A percentile compares a stretch with the other conserved stretches of the same genome.
These are phyloP conservation scores for Spizaetus ornatus DNA, from an alignment of 2,113 vertebrate species.

Conservation along the genomic window DNA sequence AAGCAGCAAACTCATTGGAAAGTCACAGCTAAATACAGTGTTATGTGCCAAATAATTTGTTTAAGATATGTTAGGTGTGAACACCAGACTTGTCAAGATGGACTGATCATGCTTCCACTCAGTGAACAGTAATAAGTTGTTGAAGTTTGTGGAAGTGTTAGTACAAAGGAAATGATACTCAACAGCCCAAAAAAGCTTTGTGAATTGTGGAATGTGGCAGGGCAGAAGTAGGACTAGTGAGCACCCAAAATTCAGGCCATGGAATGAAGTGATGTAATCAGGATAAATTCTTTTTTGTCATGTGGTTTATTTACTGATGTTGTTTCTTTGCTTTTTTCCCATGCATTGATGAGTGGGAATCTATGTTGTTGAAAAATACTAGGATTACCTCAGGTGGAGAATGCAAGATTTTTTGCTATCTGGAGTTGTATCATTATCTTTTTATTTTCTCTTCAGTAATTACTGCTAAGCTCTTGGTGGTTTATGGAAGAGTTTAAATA, in stretches of 20 bases:
- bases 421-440: not conserved
- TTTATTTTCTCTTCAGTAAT: conserved; percentile 13
- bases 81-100: not conserved
- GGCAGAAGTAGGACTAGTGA: not conserved
- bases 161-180: not conserved
- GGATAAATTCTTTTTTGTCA: not conserved
- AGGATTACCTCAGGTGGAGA: not conserved
- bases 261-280: not conserved
- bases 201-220: not conserved
- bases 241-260: not conserved
- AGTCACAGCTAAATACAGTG: not conserved
- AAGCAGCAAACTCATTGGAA: not conserved
- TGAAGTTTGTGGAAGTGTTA: not conserved
- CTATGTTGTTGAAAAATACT: not conserved
- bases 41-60: not conserved
- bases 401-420: not conserved
- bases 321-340: not conserved
- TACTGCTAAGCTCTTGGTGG: not conserved
- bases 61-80: not conserved
- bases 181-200: not conserved
- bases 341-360: not conserved
- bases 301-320: not conserved
- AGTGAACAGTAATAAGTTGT: not conserved
- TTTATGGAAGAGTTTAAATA: conserved; percentile 19
- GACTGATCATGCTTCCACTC: not conserved